phyloP scores from a whole-genome alignment of 1,140 invertebrate species.

The Brachionus rotundiformis region DNA sequence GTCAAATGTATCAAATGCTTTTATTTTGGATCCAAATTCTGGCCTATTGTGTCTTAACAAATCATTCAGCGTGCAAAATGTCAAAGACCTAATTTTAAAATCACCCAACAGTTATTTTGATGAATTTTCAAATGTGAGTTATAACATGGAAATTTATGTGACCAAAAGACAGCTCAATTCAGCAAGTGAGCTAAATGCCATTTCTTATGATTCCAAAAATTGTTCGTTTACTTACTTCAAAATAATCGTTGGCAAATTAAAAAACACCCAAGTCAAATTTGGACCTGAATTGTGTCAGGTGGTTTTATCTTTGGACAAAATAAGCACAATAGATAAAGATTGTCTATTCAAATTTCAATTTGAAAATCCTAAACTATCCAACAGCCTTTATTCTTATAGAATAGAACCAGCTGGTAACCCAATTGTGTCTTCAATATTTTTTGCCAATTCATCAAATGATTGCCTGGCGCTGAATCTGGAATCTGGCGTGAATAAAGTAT shows the following conservation, averaged over 20 bases:
- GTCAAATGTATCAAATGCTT: neutral
- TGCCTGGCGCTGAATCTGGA: neutral
- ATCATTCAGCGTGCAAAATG: neutral
- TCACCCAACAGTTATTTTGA: neutral
- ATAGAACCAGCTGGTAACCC: neutral
- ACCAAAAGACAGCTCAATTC: neutral
- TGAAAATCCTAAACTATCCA: neutral
- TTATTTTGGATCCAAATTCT: neutral
- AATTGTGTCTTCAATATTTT: conserved; percentile 19
- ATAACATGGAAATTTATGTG: neutral
- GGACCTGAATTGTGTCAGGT: neutral
- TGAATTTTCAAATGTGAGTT: conserved; percentile 3
- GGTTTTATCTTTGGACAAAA: conserved; percentile 15
- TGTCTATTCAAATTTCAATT: conserved; percentile 8
- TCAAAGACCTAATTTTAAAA: neutral
- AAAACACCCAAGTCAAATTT: neutral
- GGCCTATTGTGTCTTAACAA: conserved; percentile 16
- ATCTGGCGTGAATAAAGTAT: neutral
- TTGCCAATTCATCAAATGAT: neutral
- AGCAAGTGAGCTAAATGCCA: neutral
- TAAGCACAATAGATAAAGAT: neutral
- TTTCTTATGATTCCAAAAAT: neutral
- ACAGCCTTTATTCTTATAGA: neutral
- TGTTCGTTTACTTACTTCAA: conserved; percentile 44
- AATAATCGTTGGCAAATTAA: neutral